Base-by-base conservation (phyloP, 2,113 vertebrate species). In the Chlorodrepanis virens region DNA sequence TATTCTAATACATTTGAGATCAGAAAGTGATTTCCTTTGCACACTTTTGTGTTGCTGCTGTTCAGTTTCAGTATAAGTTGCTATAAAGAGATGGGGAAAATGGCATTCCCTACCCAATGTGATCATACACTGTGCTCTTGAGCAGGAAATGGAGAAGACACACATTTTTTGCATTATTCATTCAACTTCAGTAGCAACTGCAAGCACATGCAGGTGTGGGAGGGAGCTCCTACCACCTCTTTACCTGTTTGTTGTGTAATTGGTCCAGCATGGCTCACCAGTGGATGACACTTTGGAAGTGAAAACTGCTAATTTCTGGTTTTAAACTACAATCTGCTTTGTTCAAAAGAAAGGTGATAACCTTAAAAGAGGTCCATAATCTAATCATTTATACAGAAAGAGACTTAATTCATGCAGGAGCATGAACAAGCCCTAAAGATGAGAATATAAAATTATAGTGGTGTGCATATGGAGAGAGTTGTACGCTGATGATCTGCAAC, bases 91-190 rank as follows among this genome's bases (percentile, higher is more conserved):
- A 65, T 37, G 17, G 23, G 67, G 76, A 6, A 69, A 90, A 72
- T 12, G 47, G 42, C 56, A 40, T 60, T 89, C 83, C 35, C 20
- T 7, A 31, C 47, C 12, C 0, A 0, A 33, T 0, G 0, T 12
- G 54, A 57, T 39, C 40, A 20, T 6, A 16, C 11, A 57, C 86
- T 7, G 14, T 11, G 12, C 31, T 21, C 40, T 33, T 18, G 17
- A 87, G 59, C 44, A 69, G 75, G 53, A 88, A 80, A 82, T 3
- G 29, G 49, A 54, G 71, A 67, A 71, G 37, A 24, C 28, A 24
- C 6, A 5, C 6, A 67, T 68, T 16, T 40, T 57, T 29, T 67
- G 13, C 20, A 33, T 61, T 65, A 42, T 54, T 74, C 25, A 35
- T 50, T 59, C 54, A n/a, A 18, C 37, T 69, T 45, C 27, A 40